A percentile compares a stretch with the other conserved stretches of the same genome.
These are phyloP conservation scores for Tetragonula clypearis DNA, from an alignment of 1,140 invertebrate genomes.

Conservation along the genomic window DNA sequence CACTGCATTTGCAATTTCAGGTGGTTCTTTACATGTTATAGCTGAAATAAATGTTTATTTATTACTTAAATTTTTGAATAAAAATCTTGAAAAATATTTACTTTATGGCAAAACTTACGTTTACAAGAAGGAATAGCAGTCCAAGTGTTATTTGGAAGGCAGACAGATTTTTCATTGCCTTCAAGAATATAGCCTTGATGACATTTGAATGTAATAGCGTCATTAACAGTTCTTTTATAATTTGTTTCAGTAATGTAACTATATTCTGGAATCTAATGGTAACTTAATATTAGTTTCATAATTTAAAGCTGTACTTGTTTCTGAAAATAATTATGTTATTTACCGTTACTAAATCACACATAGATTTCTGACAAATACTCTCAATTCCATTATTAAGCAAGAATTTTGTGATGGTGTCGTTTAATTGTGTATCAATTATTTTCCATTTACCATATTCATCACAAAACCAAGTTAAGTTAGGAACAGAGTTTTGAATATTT, in stretches of 20 bases:
- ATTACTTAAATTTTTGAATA: conserved; percentile 1
- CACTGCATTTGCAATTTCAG: conserved; percentile 62
- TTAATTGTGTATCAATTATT: conserved; percentile 33
- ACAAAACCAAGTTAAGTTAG: conserved; percentile 69
- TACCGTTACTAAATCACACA: conserved; percentile 30
- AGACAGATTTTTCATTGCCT: conserved; percentile 74
- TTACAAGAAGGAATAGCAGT: conserved; percentile 77
- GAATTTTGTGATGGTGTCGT: conserved; percentile 13
- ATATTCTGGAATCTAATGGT: conserved; percentile 71
- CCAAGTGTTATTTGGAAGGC: conserved; percentile 80
- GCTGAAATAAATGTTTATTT: conserved; percentile 63
- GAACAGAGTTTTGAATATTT: conserved; percentile 7
- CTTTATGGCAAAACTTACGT: conserved; percentile 62
- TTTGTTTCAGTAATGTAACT: conserved; percentile 72
- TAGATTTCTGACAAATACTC: conserved; percentile 54
- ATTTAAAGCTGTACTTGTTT: not conserved
- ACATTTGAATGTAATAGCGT: conserved; percentile 78
- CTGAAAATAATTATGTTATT: conserved; percentile 3
- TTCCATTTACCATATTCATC: conserved; percentile 63
- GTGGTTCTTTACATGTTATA: conserved; percentile 73
- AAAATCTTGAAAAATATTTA: not conserved
- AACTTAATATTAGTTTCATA: not conserved
- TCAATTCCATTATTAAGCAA: conserved; percentile 32
- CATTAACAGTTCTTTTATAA: conserved; percentile 51
- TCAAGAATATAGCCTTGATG: conserved; percentile 75